Evolutionary conservation across 1,140 invertebrate genomes (phyloP), one percentile per base, ranked within the genome.

Genomic region (Tetranychus urticae): DNA sequence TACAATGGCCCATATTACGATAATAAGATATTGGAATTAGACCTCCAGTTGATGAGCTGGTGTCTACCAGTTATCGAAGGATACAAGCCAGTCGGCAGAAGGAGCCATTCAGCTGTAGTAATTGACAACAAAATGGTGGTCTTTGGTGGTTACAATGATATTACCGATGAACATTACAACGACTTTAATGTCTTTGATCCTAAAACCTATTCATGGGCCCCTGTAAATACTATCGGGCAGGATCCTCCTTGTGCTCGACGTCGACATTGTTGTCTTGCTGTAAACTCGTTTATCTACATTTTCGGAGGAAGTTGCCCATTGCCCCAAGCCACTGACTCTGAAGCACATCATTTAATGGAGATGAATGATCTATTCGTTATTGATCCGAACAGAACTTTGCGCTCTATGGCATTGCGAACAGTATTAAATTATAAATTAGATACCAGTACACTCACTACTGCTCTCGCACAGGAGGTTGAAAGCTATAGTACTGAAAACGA

Each of bases 141-240:
- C 55, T 90, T 91, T 75, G 88, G 88, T 46, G 88, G 88, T 10
- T 90, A 83, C 69, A 86, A 88, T 73, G 83, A 84, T 5, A 72
- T 80, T 23, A 68, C 73, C 45, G 78, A 82, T 64, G 71, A 76
- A 58, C 88, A 92, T 72, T 90, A 80, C 68, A 84, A 86, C 73
- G 86, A 91, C 74, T 70, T 90, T 45, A 80, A 82, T 67, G 77
- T 78, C 68, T 89, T 82, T 73, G 71, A 79, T 68, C 73, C 80
- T 67, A 71, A 71, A 58, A 74, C 71, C 31, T 79, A 78, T 65
- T 64, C 70, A 13, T 86, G 84, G 84, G 77, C 75, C 61, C 67
- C 73, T 57, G 69, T 86, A 1, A 75, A 78, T 63, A 73, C 78
- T 4, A 69, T 70, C 48, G 82, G 82, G 2, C 66, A 71, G 50